Conservation (phyloP, 2,888 invertebrate species). For the Willowsia nigromaculata region DNA sequence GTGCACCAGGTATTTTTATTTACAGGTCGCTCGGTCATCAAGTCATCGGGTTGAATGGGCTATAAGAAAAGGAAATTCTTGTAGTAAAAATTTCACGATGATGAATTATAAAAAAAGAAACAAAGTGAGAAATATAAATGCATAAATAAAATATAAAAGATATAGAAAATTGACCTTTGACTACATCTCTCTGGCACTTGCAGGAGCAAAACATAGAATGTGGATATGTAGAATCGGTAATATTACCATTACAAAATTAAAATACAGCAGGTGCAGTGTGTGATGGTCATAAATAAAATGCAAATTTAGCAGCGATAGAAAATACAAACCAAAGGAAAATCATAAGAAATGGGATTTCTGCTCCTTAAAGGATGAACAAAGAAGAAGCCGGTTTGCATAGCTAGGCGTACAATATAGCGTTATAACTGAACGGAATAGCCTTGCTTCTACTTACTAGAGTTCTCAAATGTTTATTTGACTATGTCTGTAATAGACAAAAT, state of each 20-base stretch:
- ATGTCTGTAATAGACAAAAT: too few species aligned
- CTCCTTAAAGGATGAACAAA: background rate
- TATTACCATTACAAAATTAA: background rate
- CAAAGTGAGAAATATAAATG: background rate
- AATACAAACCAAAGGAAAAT: background rate
- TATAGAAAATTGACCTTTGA: background rate
- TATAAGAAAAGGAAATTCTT: background rate
- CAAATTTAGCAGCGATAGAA: background rate
- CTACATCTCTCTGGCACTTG: background rate
- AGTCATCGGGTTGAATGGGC: slow-evolving; percentile 44
- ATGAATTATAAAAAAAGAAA: background rate
- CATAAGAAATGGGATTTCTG: background rate
- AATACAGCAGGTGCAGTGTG: background rate
- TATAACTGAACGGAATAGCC: too few species aligned
- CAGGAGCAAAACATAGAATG: too few species aligned
- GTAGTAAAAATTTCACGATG: background rate
- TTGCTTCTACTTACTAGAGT: too few species aligned
- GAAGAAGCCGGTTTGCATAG: background rate
- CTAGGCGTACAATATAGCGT: background rate
- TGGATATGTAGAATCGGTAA: too few species aligned
- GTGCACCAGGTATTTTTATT: slow-evolving; percentile 14
- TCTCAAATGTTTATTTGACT: too few species aligned
- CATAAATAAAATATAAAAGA: too few species aligned
- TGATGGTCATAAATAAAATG: background rate
- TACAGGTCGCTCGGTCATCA: slow-evolving; percentile 64